Percentiles rank a stretch among this genome's conserved stretches.
Evolutionary conservation across 2,888 invertebrate species (phyloP).

Genomic region (Cartodere bifasciata): DNA sequence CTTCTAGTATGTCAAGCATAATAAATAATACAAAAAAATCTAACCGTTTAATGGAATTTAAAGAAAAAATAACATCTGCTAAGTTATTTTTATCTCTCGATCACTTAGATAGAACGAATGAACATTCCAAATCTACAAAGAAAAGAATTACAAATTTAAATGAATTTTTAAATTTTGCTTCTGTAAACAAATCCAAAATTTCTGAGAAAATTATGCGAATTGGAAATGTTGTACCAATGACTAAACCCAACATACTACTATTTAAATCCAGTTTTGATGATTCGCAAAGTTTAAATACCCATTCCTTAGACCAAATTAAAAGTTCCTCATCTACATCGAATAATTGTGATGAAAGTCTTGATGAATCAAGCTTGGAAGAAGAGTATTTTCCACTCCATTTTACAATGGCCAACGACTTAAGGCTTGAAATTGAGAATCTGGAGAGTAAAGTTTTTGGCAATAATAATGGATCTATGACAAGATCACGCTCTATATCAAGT

Average conservation of each 20-base stretch:
- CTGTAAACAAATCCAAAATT: slow-evolving; percentile 48
- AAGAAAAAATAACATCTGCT: slow-evolving; percentile 40
- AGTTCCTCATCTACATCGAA: slow-evolving; percentile 27
- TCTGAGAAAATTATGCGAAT: slow-evolving; percentile 26
- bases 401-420: slow-evolving; percentile 71
- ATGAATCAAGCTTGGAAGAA: slow-evolving; percentile 64
- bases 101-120: slow-evolving; percentile 38
- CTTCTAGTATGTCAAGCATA: slow-evolving; percentile 34
- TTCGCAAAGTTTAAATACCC: slow-evolving; percentile 35
- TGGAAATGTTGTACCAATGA: slow-evolving; percentile 17
- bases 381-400: slow-evolving; percentile 81
- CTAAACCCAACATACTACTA: slow-evolving; percentile 37
- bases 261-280: slow-evolving; percentile 38
- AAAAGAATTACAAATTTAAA: slow-evolving; percentile 64
- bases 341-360: slow-evolving; percentile 33
- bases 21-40: slow-evolving; percentile 31
- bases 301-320: no score
- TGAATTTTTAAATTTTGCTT: slow-evolving; percentile 69
- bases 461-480: slow-evolving; percentile 26
- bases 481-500: slow-evolving; percentile 23
- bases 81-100: slow-evolving; percentile 46
- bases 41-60: slow-evolving; percentile 43
- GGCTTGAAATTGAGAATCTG: slow-evolving; percentile 69
- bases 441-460: slow-evolving; percentile 73
- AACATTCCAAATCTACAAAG: slow-evolving; percentile 31